These are phyloP conservation scores for Callionymus lyra DNA, from an alignment of 2,113 vertebrate genomes.

Conservation along the genomic window DNA sequence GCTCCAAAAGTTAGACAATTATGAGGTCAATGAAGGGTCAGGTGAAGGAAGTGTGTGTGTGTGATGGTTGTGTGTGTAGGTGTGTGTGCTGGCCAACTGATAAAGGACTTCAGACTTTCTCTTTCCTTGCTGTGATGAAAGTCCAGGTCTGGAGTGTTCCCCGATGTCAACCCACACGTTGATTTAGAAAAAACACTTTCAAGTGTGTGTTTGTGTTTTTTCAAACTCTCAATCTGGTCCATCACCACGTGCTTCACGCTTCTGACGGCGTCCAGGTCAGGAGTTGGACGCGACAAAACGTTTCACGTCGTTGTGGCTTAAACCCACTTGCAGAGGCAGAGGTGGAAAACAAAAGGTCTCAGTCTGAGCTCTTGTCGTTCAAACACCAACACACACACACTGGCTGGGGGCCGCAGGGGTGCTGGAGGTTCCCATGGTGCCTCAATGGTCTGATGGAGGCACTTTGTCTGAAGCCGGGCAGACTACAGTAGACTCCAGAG, in stretches of 20 bases:
- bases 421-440: slow-evolving; percentile 67
- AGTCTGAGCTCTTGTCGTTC: slow-evolving; percentile 27
- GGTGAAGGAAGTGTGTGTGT: slow-evolving; percentile 1
- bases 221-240: slow-evolving; percentile 16
- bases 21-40: slow-evolving; percentile 70
- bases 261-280: slow-evolving; percentile 2
- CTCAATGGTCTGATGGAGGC: slow-evolving; percentile 66
- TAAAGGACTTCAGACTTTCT: slow-evolving; percentile 33
- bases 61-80: slow-evolving; percentile 15
- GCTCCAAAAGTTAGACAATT: slow-evolving; percentile 70
- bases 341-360: slow-evolving; percentile 40
- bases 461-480: slow-evolving; percentile 71
- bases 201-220: slow-evolving; percentile 34
- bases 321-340: slow-evolving; percentile 37
- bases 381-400: slow-evolving; percentile 10
- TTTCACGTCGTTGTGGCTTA: slow-evolving; percentile 41
- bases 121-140: slow-evolving; percentile 57
- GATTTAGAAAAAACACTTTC: slow-evolving; percentile 29
- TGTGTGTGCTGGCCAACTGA: slow-evolving; percentile 20
- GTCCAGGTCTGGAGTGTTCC: slow-evolving; percentile 47
- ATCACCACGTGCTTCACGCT: slow-evolving; percentile 8
- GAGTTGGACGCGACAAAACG: slow-evolving; percentile 20
- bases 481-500: slow-evolving; percentile 71
- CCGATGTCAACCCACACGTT: slow-evolving; percentile 53
- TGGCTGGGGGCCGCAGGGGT: slow-evolving; percentile 38